Base-by-base conservation (phyloP, 2,797 vertebrate genomes). In the Botia almorhae region DNA sequence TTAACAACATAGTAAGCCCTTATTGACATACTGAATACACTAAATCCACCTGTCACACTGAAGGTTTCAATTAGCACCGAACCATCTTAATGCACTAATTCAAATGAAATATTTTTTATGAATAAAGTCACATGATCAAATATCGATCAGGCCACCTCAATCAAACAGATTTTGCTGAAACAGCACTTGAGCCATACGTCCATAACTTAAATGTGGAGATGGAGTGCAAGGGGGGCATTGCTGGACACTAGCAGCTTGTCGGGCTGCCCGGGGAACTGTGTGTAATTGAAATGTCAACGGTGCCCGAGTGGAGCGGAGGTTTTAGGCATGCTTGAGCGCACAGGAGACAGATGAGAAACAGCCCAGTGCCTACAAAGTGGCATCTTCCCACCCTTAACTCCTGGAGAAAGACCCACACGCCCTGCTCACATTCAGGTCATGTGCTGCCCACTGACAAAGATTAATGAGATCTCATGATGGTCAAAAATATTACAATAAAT, bases 281-380 rank as follows among this genome's bases (percentile, higher is more conserved):
- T 90, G 87, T 93, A 94, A 94, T 93, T 93, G 91, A 94, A 93
- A 93, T 93, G 91, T 93, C 93, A 94, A 90, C 88, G 43, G 87
- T 93, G 89, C 89, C 90, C 89, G 85, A 90, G 89, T 90, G 79
- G 82, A 90, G 91, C 90, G 56, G 87, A 91, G 88, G 90, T 91
- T 92, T 92, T 91, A 92, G 90, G 89, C 90, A 92, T 91, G 92
- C 90, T 90, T 90, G 88, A 89, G 87, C 76, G 85, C 91, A 87
- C 88, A 74, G 50, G 70, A 88, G 90, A 93, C 91, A 91, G 89
- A 91, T 91, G 92, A 93, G 92, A 87, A 93, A 90, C 91, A 85
- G 90, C 87, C 84, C 85, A 86, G 87, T 84, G 86, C 89, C 89
- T 90, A 82, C 89, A 89, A 91, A 91, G 89, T 89, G 90, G 87